Conservation (phyloP, 2,797 vertebrate species). For the Sebastes diploproa region DNA sequence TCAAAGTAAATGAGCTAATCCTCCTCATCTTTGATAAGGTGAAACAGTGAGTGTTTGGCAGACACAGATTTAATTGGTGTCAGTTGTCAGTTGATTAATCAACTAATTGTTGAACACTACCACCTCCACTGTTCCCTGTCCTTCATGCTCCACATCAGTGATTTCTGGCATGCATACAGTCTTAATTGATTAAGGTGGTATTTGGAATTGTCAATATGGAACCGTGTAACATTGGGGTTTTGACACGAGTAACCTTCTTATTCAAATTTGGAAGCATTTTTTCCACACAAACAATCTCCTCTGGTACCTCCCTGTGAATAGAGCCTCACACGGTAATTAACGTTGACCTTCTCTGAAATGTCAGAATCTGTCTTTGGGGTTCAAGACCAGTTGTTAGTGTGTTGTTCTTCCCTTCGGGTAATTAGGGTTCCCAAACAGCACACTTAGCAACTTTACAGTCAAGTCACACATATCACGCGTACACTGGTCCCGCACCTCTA, state of each 20-base stretch:
- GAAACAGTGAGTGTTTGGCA: neutral
- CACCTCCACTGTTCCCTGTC: neutral
- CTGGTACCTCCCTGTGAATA: slow-evolving; percentile 17
- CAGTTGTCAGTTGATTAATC: neutral
- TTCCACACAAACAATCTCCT: slow-evolving; percentile 28
- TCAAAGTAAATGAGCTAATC: neutral
- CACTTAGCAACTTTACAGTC: slow-evolving; percentile 32
- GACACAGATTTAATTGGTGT: neutral
- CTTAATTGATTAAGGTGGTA: neutral
- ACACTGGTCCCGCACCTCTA: slow-evolving; percentile 1
- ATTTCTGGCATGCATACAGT: neutral
- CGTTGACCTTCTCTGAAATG: slow-evolving; percentile 74
- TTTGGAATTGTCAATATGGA: slow-evolving; percentile 15
- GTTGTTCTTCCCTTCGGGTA: slow-evolving; percentile 45
- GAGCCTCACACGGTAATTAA: slow-evolving; percentile 54
- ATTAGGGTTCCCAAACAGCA: slow-evolving; percentile 47
- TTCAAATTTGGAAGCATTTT: slow-evolving; percentile 34
- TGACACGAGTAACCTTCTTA: slow-evolving; percentile 23
- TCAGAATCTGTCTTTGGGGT: slow-evolving; percentile 60
- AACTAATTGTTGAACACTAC: neutral
- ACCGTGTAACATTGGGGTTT: neutral
- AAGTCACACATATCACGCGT: slow-evolving; percentile 16
- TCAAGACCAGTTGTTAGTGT: slow-evolving; percentile 46
- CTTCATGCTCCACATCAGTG: neutral
- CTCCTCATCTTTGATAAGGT: neutral